phyloP scores from a whole-genome alignment of 35 echinoderm and acorn worm genomes.

The Nesometra sesokonis region DNA sequence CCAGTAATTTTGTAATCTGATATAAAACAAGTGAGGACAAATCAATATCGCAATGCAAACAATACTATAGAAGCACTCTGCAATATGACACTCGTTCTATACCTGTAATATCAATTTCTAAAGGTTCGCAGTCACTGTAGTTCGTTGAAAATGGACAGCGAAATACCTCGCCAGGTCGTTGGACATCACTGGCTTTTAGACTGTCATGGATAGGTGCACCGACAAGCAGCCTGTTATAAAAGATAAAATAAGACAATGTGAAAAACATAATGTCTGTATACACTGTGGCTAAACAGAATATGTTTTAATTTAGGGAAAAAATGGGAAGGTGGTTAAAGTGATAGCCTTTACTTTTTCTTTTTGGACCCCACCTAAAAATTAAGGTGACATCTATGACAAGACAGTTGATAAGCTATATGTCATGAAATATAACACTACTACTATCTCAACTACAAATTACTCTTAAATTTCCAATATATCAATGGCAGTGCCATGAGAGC shows the following conservation, averaged over 20 bases:
- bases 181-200: not conserved
- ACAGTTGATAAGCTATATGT: too few relatives aligned
- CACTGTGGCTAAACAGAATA: too few relatives aligned
- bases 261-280: too few relatives aligned
- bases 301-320: too few relatives aligned
- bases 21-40: not conserved
- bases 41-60: not conserved
- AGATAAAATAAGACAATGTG: not conserved
- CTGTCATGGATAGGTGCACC: slow-evolving; percentile 36
- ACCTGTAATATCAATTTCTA: slow-evolving; percentile 14
- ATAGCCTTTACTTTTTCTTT: too few relatives aligned
- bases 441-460: too few relatives aligned
- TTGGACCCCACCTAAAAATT: too few relatives aligned
- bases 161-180: slow-evolving; percentile 26
- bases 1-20: not conserved
- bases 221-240: slow-evolving; percentile 20
- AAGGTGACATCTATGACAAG: too few relatives aligned
- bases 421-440: too few relatives aligned
- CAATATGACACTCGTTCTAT: not conserved
- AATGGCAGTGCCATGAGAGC: too few relatives aligned
- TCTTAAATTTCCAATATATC: too few relatives aligned
- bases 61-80: not conserved
- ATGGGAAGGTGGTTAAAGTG: too few relatives aligned
- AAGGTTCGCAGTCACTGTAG: slow-evolving; percentile 12
- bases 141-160: slow-evolving; percentile 9